phyloP scores from a whole-genome alignment of 2,797 vertebrate genomes.

The Botia almorhae region DNA sequence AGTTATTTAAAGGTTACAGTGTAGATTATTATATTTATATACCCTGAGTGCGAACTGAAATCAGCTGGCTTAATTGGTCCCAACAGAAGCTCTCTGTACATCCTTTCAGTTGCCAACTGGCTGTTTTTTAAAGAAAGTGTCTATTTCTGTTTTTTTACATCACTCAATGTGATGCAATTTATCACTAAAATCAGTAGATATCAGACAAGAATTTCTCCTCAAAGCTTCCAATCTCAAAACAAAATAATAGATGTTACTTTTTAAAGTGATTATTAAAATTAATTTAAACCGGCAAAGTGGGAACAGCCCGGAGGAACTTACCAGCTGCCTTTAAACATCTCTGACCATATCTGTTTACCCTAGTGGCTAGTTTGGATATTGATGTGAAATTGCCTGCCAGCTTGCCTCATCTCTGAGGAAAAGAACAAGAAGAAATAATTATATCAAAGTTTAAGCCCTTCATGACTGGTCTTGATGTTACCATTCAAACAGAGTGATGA shows the following conservation, averaged over 20 bases:
- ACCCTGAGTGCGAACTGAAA: constrained; percentile 4
- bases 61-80: constrained; percentile 39
- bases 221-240: constrained; percentile 52
- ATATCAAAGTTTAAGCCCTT: constrained; percentile 69
- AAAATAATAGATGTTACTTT: constrained; percentile 75
- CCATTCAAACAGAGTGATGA: constrained; percentile 59
- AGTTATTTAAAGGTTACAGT: too few species aligned
- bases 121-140: neutral
- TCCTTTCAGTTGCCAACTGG: constrained; percentile 29
- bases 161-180: constrained; percentile 27
- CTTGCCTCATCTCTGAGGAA: constrained; percentile 68
- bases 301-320: constrained; percentile 72
- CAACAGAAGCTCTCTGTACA: constrained; percentile 18
- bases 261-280: constrained; percentile 81
- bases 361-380: constrained; percentile 78
- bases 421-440: constrained; percentile 66
- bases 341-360: constrained; percentile 70
- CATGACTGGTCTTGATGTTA: constrained; percentile 53
- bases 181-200: constrained; percentile 27
- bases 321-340: constrained; percentile 77
- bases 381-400: constrained; percentile 76
- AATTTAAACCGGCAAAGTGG: constrained; percentile 73
- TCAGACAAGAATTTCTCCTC: constrained; percentile 4
- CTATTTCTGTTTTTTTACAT: too few species aligned
- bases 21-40: neutral